These are phyloP conservation scores for Hemichromis elongatus DNA, from an alignment of 2,113 vertebrate genomes.

Conservation along the genomic window DNA sequence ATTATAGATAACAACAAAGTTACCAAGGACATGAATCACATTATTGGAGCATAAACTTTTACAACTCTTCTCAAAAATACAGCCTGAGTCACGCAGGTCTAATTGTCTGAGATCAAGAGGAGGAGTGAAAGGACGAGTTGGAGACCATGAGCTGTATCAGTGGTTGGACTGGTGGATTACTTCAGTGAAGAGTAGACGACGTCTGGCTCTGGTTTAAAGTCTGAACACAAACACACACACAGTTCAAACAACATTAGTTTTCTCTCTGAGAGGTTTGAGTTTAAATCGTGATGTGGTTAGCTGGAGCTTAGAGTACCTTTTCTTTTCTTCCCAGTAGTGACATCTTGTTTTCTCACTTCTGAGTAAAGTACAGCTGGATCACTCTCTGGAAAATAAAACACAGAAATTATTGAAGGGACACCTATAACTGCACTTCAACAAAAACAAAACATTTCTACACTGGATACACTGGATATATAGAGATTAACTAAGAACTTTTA, in stretches of 20 bases:
- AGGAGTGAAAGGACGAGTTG: not conserved
- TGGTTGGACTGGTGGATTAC: not conserved
- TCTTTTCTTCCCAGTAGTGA: not conserved
- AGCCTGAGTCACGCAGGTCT: not conserved
- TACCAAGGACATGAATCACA: rapidly evolving
- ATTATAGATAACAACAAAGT: not conserved
- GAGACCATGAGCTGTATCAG: rapidly evolving
- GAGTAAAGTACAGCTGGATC: rapidly evolving
- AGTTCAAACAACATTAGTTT: not conserved
- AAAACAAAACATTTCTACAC: not conserved
- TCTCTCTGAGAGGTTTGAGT: not conserved
- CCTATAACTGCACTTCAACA: too few relatives aligned
- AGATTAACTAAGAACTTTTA: too few relatives aligned
- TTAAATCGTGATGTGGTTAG: not conserved
- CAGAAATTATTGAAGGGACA: not conserved
- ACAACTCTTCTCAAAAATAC: not conserved
- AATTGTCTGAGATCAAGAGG: not conserved
- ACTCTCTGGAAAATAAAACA: not conserved
- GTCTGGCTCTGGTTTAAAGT: not conserved
- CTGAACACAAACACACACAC: rapidly evolving
- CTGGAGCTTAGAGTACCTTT: not conserved
- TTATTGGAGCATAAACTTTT: not conserved
- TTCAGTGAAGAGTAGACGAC: not conserved
- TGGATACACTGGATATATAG: too few relatives aligned
- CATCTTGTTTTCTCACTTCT: not conserved